These are phyloP conservation scores for Drosophila albomicans DNA, from an alignment of 1,140 invertebrate species.

Conservation along the genomic window DNA sequence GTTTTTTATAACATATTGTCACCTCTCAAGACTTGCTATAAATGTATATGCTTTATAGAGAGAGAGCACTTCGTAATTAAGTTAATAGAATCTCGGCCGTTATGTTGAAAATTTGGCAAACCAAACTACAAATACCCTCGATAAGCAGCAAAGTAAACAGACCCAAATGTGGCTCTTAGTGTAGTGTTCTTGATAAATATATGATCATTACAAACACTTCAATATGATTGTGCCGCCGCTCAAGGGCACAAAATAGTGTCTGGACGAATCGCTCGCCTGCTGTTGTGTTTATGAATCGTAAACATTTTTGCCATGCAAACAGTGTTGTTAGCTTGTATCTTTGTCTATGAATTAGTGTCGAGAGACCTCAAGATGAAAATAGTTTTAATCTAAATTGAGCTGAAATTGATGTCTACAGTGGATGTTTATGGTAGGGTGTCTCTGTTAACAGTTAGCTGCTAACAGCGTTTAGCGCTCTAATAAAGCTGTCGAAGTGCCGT, in stretches of 20 bases:
- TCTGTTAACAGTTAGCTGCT: not conserved
- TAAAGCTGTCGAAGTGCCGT: not conserved
- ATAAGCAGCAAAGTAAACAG: too few species aligned
- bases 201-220: conserved; percentile 12
- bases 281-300: conserved; percentile 61
- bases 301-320: conserved; percentile 58
- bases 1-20: not conserved
- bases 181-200: not conserved
- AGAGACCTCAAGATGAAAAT: not conserved
- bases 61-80: conserved; percentile 3
- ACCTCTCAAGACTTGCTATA: conserved; percentile 11
- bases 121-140: not conserved
- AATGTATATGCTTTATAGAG: conserved; percentile 21
- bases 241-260: conserved; percentile 1
- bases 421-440: not conserved
- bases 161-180: not conserved
- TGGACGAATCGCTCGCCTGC: not conserved
- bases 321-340: conserved; percentile 10
- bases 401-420: not conserved
- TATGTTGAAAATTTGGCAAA: not conserved
- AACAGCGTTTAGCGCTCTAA: not conserved
- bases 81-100: not conserved
- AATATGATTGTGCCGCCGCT: conserved; percentile 1
- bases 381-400: conserved; percentile 1
- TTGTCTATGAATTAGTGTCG: not conserved